These are phyloP conservation scores for Nephrocerus scutellatus DNA, from an alignment of 2,888 invertebrate genomes.

Conservation along the genomic window DNA sequence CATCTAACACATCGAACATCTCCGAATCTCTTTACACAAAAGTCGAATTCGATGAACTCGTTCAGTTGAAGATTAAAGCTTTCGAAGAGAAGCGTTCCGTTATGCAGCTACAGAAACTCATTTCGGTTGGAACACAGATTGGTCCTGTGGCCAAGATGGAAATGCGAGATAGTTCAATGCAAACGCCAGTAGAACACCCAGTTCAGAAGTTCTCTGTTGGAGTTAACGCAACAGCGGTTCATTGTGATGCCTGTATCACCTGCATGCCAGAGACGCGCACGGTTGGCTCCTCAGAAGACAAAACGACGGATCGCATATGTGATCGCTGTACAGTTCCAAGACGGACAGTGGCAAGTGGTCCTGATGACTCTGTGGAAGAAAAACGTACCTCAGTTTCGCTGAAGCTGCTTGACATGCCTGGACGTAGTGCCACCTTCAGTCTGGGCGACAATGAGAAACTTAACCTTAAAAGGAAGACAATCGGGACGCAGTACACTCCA, in stretches of 20 bases:
- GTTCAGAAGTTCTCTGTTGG: constrained; percentile 33
- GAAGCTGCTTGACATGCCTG: constrained; percentile 42
- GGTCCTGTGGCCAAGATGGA: constrained; percentile 32
- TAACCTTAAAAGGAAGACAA: constrained; percentile 41
- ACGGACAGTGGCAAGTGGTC: constrained; percentile 55
- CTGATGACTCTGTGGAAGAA: constrained; percentile 31
- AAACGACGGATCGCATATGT: constrained; percentile 49
- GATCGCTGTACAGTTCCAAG: constrained; percentile 50
- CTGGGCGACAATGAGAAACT: constrained; percentile 52
- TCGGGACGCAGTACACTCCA: constrained; percentile 36
- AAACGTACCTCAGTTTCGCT: constrained; percentile 44
- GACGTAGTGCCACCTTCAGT: constrained; percentile 56
- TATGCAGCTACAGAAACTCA: constrained; percentile 28
- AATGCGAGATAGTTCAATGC: constrained; percentile 30
- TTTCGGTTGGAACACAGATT: constrained; percentile 45
- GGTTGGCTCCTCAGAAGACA: constrained; percentile 51
- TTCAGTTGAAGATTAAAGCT: constrained; percentile 30
- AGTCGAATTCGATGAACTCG: constrained; percentile 36
- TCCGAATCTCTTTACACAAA: constrained; percentile 43
- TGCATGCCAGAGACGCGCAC: constrained; percentile 47
- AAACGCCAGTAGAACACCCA: constrained; percentile 32
- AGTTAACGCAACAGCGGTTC: constrained; percentile 33
- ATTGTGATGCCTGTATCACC: constrained; percentile 35
- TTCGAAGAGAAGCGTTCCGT: constrained; percentile 25
- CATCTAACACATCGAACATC: constrained; percentile 26